These are phyloP conservation scores for Hiodon tergisus DNA, from an alignment of 2,113 vertebrate genomes.

Conservation along the genomic window DNA sequence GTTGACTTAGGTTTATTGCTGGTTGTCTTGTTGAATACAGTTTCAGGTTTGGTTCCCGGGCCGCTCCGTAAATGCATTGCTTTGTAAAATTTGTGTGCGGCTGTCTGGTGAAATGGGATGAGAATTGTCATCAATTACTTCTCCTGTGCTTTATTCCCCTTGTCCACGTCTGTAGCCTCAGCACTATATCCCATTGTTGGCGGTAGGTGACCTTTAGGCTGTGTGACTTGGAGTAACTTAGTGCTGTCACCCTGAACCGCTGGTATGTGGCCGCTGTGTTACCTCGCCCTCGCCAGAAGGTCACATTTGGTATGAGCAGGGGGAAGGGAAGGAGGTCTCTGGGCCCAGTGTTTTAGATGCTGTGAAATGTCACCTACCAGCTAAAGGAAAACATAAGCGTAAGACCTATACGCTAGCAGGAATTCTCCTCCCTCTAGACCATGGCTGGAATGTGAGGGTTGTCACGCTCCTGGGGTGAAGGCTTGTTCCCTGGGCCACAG, in stretches of 20 bases:
- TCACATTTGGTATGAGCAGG: slow-evolving; percentile 8
- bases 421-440: slow-evolving; percentile 1
- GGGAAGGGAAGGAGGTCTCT: too few relatives aligned
- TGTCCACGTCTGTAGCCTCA: slow-evolving; percentile 5
- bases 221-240: slow-evolving; percentile 29
- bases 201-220: slow-evolving; percentile 30
- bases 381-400: slow-evolving; percentile 13
- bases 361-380: slow-evolving; percentile 16
- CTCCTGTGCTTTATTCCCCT: not conserved
- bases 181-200: slow-evolving; percentile 33
- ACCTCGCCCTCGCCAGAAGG: slow-evolving; percentile 21
- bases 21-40: not conserved
- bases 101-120: too few relatives aligned
- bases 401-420: not conserved
- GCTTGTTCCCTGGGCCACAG: not conserved
- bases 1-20: too few relatives aligned
- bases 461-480: not conserved
- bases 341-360: not conserved
- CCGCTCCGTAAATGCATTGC: too few relatives aligned
- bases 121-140: not conserved
- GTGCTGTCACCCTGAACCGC: slow-evolving; percentile 8
- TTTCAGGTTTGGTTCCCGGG: not conserved
- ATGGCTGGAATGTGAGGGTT: slow-evolving; percentile 29
- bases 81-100: too few relatives aligned
- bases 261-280: slow-evolving; percentile 33